Evolutionary conservation across 2,113 vertebrate genomes (phyloP).

Genomic region (Lagopus muta): DNA sequence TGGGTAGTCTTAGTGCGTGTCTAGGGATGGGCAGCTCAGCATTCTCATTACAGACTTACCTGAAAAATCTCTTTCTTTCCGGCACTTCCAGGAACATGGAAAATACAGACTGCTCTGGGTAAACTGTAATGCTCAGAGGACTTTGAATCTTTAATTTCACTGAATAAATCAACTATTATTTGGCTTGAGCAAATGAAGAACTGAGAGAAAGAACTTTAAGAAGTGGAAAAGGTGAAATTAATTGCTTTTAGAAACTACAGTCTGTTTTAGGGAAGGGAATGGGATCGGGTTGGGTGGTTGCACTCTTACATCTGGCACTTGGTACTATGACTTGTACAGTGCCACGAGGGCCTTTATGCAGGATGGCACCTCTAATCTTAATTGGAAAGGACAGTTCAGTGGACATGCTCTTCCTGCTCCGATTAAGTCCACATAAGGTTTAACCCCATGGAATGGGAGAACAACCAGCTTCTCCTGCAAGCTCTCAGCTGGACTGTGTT

Average conservation of each 20-base stretch:
- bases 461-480: neutral
- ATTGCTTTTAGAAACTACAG: neutral
- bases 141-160: neutral
- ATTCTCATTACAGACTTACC: neutral
- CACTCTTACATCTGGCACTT: neutral
- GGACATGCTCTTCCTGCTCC: neutral
- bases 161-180: neutral
- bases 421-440: neutral
- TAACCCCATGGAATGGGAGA: neutral
- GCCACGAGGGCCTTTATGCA: neutral
- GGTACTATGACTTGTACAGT: neutral
- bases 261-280: neutral
- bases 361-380: neutral
- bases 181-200: conserved; percentile 7
- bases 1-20: neutral
- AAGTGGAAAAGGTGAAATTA: conserved; percentile 4
- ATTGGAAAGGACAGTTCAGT: neutral
- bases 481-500: neutral
- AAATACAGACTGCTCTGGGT: neutral
- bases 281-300: rapidly evolving
- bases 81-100: neutral
- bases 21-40: neutral
- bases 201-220: neutral
- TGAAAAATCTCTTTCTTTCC: neutral
- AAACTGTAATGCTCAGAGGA: neutral